phyloP scores from a whole-genome alignment of 2,113 vertebrate species.

The Corythornis madagascariensis region DNA sequence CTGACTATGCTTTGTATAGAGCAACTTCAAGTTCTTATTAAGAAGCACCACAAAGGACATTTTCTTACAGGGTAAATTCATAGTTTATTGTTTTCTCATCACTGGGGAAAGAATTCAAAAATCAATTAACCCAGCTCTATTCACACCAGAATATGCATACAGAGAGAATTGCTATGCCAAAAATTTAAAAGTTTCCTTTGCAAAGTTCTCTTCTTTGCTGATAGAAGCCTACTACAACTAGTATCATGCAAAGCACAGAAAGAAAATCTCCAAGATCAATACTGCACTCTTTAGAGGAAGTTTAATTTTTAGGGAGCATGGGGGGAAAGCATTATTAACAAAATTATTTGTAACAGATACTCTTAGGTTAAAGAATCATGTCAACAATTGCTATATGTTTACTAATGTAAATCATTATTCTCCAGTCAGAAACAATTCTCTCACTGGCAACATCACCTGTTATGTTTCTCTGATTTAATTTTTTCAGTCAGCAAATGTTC shows the following conservation, averaged over 20 bases:
- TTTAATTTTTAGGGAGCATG: neutral
- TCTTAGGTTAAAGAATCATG: neutral
- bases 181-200: neutral
- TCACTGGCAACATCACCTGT: neutral
- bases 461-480: neutral
- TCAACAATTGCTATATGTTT: neutral
- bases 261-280: neutral
- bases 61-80: neutral
- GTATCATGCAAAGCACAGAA: neutral
- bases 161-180: neutral
- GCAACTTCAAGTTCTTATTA: neutral
- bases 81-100: neutral
- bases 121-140: neutral
- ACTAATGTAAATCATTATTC: neutral
- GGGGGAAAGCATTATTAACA: neutral
- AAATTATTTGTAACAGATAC: neutral
- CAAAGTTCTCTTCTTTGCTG: neutral
- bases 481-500: neutral
- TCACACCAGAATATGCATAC: neutral
- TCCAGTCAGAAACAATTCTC: neutral
- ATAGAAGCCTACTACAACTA: neutral
- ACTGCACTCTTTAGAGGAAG: neutral
- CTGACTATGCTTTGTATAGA: neutral
- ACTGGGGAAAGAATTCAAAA: neutral
- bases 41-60: neutral